Evolutionary conservation across 2,888 invertebrate species (phyloP).

Genomic region (Dynastes hyllus): DNA sequence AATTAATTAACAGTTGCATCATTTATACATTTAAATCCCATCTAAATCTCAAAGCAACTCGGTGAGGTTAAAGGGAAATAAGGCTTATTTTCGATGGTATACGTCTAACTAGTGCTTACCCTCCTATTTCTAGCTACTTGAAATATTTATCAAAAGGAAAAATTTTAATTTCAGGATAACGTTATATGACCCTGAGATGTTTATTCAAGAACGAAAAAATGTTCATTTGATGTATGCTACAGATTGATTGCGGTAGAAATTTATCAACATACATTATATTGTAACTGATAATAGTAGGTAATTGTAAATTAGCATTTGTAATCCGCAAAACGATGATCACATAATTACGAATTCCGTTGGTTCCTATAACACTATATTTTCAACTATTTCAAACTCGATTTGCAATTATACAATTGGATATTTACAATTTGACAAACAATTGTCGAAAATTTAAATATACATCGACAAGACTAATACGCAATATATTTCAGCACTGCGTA

Average conservation of each 20-base stretch:
- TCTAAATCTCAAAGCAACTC: slow-evolving; percentile 25
- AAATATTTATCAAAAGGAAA: too few species aligned
- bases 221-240: too few species aligned
- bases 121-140: too few species aligned
- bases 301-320: slow-evolving; percentile 24
- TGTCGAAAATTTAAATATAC: too few species aligned
- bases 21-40: slow-evolving; percentile 37
- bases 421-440: too few species aligned
- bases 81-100: not conserved
- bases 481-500: too few species aligned
- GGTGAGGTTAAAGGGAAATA: slow-evolving; percentile 15
- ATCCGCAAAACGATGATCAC: slow-evolving; percentile 11
- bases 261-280: not conserved
- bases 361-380: slow-evolving; percentile 13
- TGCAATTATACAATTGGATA: not conserved
- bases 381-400: not conserved
- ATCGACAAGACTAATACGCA: too few species aligned
- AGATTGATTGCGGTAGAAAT: too few species aligned
- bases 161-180: too few species aligned
- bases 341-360: not conserved
- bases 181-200: too few species aligned
- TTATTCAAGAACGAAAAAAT: too few species aligned
- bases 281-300: not conserved
- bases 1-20: slow-evolving; percentile 42
- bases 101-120: not conserved